Conservation (phyloP, 2,888 invertebrate species). For the Rhamnusium bicolor region DNA sequence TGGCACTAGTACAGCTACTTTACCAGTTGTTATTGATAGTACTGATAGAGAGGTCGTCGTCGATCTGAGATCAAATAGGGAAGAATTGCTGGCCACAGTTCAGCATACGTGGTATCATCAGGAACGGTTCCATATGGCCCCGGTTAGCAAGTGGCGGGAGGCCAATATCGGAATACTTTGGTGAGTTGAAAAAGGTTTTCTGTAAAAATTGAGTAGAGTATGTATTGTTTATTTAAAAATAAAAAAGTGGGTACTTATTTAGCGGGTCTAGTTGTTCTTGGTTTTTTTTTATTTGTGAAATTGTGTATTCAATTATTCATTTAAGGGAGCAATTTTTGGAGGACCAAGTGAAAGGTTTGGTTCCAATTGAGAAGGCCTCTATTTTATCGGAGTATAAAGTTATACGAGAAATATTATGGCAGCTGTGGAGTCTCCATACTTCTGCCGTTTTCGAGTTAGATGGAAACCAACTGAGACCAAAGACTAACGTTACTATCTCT, state of each 20-base stretch:
- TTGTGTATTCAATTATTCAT: constrained; percentile 33
- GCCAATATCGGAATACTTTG: constrained; percentile 66
- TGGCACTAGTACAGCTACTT: constrained; percentile 1
- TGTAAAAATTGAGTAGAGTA: too few relatives aligned
- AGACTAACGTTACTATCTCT: constrained; percentile 63
- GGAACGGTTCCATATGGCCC: constrained; percentile 56
- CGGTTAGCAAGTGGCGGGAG: constrained; percentile 60
- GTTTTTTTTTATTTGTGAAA: too few relatives aligned
- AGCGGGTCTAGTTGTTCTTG: too few relatives aligned
- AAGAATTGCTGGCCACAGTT: constrained; percentile 58
- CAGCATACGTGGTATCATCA: constrained; percentile 65
- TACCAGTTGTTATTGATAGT: constrained; percentile 45
- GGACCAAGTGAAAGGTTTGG: constrained; percentile 58
- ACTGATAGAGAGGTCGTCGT: constrained; percentile 50
- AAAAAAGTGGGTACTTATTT: too few relatives aligned
- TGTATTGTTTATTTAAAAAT: too few relatives aligned
- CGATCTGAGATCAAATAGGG: constrained; percentile 55
- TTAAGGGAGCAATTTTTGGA: constrained; percentile 64
- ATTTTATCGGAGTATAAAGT: constrained; percentile 68
- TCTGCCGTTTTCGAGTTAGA: constrained; percentile 62
- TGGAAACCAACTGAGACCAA: constrained; percentile 60
- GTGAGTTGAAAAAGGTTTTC: constrained; percentile 50
- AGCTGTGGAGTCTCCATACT: constrained; percentile 62
- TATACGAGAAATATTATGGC: constrained; percentile 68
- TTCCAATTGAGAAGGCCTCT: constrained; percentile 55